Conservation (phyloP, 2,113 vertebrate species). For the Mugil cephalus region DNA sequence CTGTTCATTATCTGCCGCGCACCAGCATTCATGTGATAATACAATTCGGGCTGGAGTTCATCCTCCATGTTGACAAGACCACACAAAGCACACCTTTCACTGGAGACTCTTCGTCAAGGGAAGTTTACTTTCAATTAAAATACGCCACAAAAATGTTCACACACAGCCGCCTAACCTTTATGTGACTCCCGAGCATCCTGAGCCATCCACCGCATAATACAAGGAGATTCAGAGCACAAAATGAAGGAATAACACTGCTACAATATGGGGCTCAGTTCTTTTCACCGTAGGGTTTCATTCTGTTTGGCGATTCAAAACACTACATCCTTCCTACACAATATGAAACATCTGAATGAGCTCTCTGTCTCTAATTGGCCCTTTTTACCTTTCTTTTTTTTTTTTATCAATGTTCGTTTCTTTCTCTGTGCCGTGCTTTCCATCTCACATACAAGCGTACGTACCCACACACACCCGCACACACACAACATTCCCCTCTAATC, state of each 20-base stretch:
- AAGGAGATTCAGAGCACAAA: constrained; percentile 59
- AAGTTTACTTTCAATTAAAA: constrained; percentile 72
- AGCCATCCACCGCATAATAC: constrained; percentile 41
- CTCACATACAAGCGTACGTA: constrained; percentile 1
- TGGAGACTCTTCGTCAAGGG: constrained; percentile 43
- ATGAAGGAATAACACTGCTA: constrained; percentile 71
- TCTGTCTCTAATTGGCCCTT: constrained; percentile 60
- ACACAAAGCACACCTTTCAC: constrained; percentile 56
- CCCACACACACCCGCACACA: constrained; percentile 13
- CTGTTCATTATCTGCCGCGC: constrained; percentile 9
- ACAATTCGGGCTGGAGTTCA: neutral
- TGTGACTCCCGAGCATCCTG: constrained; percentile 53
- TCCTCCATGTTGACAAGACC: neutral
- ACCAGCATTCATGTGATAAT: neutral
- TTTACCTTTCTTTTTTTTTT: constrained; percentile 36
- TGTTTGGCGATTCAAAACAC: constrained; percentile 41
- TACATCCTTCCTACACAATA: constrained; percentile 54
- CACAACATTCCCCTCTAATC: constrained; percentile 58
- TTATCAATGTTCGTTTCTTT: constrained; percentile 35
- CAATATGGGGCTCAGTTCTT: constrained; percentile 72
- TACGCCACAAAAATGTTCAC: constrained; percentile 46
- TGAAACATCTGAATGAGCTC: constrained; percentile 54
- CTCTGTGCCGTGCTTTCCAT: neutral
- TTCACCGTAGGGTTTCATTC: constrained; percentile 44
- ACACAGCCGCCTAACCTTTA: constrained; percentile 40